A percentile compares a stretch with the other conserved stretches of the same genome.
phyloP scores from a whole-genome alignment of 2,797 vertebrate genomes.

The Chaunax sp. region DNA sequence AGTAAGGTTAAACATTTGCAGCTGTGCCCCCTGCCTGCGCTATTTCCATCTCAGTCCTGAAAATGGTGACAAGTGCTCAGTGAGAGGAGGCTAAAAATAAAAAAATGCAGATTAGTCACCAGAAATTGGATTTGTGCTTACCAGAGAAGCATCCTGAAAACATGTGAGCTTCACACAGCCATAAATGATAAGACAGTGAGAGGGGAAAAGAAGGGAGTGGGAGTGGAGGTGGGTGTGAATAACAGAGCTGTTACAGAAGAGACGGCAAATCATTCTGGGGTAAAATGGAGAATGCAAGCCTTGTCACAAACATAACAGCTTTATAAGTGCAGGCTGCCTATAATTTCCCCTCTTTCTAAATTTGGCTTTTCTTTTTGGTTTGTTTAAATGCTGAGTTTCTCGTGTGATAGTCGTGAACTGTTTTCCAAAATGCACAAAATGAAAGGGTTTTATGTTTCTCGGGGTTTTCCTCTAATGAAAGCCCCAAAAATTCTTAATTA shows the following conservation, averaged over 20 bases:
- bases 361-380: conserved; percentile 13
- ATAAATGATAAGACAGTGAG: conserved; percentile 31
- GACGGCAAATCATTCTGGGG: conserved; percentile 56
- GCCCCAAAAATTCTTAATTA: conserved; percentile 22
- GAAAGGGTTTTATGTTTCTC: conserved; percentile 9
- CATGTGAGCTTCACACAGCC: conserved; percentile 39
- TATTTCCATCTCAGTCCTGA: conserved; percentile 42
- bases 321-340: conserved; percentile 22
- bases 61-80: conserved; percentile 52
- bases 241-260: conserved; percentile 57
- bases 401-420: background rate
- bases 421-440: conserved; percentile 16
- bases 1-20: conserved; percentile 67
- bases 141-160: conserved; percentile 51
- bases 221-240: conserved; percentile 64
- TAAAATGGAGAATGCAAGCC: conserved; percentile 45
- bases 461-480: conserved; percentile 17
- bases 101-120: conserved; percentile 66
- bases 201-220: conserved; percentile 40
- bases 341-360: conserved; percentile 29
- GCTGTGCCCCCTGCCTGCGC: conserved; percentile 54
- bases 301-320: conserved; percentile 39
- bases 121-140: conserved; percentile 66
- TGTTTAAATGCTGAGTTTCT: background rate
- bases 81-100: conserved; percentile 37